Conservation (phyloP, 2,888 invertebrate species). For the Megalurothrips usitatus region DNA sequence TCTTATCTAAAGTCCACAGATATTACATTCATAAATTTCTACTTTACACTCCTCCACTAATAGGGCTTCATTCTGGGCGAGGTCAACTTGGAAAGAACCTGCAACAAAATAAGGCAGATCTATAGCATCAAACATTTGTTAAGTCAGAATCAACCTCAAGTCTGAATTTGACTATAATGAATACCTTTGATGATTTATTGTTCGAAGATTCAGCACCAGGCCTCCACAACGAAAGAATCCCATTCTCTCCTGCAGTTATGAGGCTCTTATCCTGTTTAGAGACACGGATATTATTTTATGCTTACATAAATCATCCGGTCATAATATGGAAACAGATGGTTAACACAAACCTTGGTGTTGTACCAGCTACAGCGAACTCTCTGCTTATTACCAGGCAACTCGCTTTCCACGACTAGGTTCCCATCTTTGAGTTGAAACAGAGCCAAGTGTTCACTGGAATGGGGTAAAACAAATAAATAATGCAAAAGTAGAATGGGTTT, state of each 20-base stretch:
- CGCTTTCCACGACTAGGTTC: conserved; percentile 53
- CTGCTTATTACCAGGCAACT: conserved; percentile 63
- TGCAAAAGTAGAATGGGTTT: conserved; percentile 30
- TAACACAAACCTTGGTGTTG: conserved; percentile 55
- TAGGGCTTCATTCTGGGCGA: not conserved
- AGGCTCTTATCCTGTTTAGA: conserved; percentile 55
- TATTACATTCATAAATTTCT: not conserved
- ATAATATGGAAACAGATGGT: not conserved
- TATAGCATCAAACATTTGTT: conserved; percentile 36
- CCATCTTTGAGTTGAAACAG: conserved; percentile 50
- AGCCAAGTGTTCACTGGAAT: conserved; percentile 47
- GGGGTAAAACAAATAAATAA: conserved; percentile 37
- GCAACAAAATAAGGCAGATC: not conserved
- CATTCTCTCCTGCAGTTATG: conserved; percentile 69
- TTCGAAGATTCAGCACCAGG: conserved; percentile 36
- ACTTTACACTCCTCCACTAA: not conserved
- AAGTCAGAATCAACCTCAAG: conserved; percentile 26
- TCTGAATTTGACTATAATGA: not conserved
- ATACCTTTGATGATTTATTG: not conserved
- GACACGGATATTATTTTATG: conserved; percentile 28
- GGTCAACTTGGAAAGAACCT: not conserved
- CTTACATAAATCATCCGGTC: not conserved
- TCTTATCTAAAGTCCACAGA: not conserved
- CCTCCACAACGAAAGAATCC: conserved; percentile 62
- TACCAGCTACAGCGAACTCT: conserved; percentile 65